Base-by-base conservation (phyloP, 2,797 vertebrate genomes). In the Peromyscus attwateri region DNA sequence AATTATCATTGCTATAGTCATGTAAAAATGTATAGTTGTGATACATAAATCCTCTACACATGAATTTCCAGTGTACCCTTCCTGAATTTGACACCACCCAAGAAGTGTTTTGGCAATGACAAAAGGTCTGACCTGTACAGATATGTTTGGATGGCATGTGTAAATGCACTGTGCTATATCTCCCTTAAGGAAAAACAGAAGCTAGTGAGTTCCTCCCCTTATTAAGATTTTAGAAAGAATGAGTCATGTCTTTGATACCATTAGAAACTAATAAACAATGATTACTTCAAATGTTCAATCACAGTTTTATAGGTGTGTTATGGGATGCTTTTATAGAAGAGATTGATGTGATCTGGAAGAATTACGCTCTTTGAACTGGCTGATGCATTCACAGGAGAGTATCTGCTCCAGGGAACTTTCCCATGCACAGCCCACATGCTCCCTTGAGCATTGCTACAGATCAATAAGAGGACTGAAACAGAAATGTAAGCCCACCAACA, bases 1-100 rank as follows among this genome's bases (percentile, higher is more conserved):
- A 84, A 34, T 60, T 49, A 68, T 57, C 19, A 70, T 87, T 91
- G 25, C n/a, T 96, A 43, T 66, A 92, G 7, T 76, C 31, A 37
- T 49, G 40, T 0, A 75, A 21, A 92, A 79, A 16, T 79, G 1
- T 68, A 81, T 31, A 73, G 43, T 88, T 76, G 90, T 10, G 14
- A 81, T 49, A 62, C 46, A 76, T 76, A 87, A 85, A 9, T 0
- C 68, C 25, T 2, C 73, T 25, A 83, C 40, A 16, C 27, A 92
- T 60, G 1, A 2, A 84, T 89, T 96, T 95, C n/a, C 43, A 96
- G 31, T 79, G 34, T 77, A 60, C 8, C 87, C 82, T 91, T 96
- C 70, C 29, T 13, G 9, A 66, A 16, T 16, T 64, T 6, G 43
- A 52, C 25, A 11, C 23, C 64, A 81, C 6, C 25, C 1, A 34